Conservation (phyloP, 1,140 invertebrate genomes). For the Heliconius hewitsoni region DNA sequence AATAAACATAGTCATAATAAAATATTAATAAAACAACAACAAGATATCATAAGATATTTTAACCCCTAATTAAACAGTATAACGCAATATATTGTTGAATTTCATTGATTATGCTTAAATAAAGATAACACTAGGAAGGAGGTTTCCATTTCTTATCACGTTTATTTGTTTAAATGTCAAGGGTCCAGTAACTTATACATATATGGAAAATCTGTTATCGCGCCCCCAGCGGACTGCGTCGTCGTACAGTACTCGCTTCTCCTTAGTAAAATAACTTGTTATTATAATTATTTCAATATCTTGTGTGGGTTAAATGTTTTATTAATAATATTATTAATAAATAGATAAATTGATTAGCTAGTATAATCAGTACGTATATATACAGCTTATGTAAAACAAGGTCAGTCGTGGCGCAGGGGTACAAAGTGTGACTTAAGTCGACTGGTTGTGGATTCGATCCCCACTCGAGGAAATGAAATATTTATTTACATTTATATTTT, state of each 20-base stretch:
- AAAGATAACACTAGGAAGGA: slow-evolving; percentile 19
- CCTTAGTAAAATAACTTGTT: neutral
- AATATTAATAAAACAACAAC: neutral
- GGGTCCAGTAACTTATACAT: slow-evolving; percentile 21
- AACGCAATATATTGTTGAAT: slow-evolving; percentile 28
- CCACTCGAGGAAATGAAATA: too few species aligned
- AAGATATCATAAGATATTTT: neutral
- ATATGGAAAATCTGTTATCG: slow-evolving; percentile 26
- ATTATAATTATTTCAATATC: slow-evolving; percentile 5
- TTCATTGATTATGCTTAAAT: slow-evolving; percentile 7
- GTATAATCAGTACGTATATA: too few species aligned
- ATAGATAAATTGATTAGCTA: too few species aligned
- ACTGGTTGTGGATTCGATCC: too few species aligned
- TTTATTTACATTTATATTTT: too few species aligned
- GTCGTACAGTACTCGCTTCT: neutral
- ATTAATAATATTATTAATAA: too few species aligned
- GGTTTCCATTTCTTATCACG: slow-evolving; percentile 40
- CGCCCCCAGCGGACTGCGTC: slow-evolving; percentile 28
- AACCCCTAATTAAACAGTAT: slow-evolving; percentile 15
- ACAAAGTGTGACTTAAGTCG: too few species aligned
- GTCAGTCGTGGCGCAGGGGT: too few species aligned
- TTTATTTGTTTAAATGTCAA: slow-evolving; percentile 33
- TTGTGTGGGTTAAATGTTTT: neutral
- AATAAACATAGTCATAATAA: neutral
- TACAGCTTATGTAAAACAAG: too few species aligned